Evolutionary conservation across 2,797 vertebrate species (phyloP), one percentile per base, ranked within the genome.

Genomic region (Dendrocincla tyrannina): DNA sequence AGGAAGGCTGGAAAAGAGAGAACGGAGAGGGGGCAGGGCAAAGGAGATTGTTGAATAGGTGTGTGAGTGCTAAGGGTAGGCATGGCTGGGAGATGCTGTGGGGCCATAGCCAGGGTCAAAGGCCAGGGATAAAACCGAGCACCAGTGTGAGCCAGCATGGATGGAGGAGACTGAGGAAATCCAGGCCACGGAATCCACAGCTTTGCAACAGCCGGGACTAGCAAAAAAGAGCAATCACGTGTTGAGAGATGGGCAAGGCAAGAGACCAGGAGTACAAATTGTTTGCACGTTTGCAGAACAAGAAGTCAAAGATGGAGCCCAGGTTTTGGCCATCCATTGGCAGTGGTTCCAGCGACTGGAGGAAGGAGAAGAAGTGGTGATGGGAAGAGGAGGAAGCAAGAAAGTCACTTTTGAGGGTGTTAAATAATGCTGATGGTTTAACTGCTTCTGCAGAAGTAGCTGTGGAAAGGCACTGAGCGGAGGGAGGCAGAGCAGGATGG

Each of bases 71-170:
- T 68, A 47, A 12, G 4, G 32, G n/a, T 74, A 28, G 50, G 44
- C 2, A 1, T 1, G 24, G 27, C 35, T 30, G 63, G n/a, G 49
- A 73, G 64, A 35, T 35, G 35, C 22, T 60, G 25, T 53, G 44
- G 12, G 10, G 32, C 42, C 39, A 58, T 0, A 44, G 50, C 32
- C 53, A 85, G 25, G 59, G 59, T 35, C 69, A 58, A 66, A 58
- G 79, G 59, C 59, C 79, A 63, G 30, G 37, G 59, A 70, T 41
- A n/a, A 81, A 73, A 86, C 5, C 1, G 1, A 78, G 32, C 72
- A 79, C 6, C 88, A 17, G 0, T 10, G 6, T 5, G 28, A 84
- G 63, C 59, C 1, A 2, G 46, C 0, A 0, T 15, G 33, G 44
- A 56, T 3, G 10, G 72, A 55, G 72, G 39, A 74, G 75, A 72